A percentile compares a stretch with the other conserved stretches of the same genome.
Conservation (phyloP, 2,888 invertebrate genomes). For the Chouioia cunea region DNA sequence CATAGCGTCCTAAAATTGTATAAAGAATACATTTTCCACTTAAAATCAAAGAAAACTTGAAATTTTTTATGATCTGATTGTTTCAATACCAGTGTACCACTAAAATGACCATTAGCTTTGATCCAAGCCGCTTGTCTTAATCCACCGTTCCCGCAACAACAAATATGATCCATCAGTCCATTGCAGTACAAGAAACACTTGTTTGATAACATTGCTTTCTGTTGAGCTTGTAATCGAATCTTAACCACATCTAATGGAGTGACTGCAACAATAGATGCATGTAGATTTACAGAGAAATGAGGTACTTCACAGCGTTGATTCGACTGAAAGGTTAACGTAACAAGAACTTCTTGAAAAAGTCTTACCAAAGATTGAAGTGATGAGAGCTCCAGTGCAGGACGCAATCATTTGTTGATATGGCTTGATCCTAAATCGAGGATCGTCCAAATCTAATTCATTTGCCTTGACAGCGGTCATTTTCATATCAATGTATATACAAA, state of each 20-base stretch:
- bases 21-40: constrained; percentile 29
- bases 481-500: not conserved
- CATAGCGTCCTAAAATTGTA: constrained; percentile 86
- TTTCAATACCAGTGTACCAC: constrained; percentile 77
- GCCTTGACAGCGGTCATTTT: constrained; percentile 45
- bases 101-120: constrained; percentile 78
- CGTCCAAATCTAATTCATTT: constrained; percentile 71
- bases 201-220: constrained; percentile 83
- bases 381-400: constrained; percentile 88
- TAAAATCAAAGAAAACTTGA: not conserved
- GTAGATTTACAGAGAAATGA: not conserved
- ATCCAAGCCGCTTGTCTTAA: constrained; percentile 72
- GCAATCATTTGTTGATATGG: constrained; percentile 87
- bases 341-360: constrained; percentile 29
- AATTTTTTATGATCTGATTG: not conserved
- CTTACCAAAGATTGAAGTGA: constrained; percentile 89
- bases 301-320: too few species aligned
- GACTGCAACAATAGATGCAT: constrained; percentile 74
- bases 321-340: too few species aligned
- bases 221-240: constrained; percentile 95
- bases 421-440: constrained; percentile 82
- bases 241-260: constrained; percentile 99
- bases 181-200: constrained; percentile 97
- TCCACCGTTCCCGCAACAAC: constrained; percentile 75
- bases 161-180: constrained; percentile 98